Evolutionary conservation across 1,140 invertebrate species (phyloP).

Genomic region (Drosophila kanapiae): DNA sequence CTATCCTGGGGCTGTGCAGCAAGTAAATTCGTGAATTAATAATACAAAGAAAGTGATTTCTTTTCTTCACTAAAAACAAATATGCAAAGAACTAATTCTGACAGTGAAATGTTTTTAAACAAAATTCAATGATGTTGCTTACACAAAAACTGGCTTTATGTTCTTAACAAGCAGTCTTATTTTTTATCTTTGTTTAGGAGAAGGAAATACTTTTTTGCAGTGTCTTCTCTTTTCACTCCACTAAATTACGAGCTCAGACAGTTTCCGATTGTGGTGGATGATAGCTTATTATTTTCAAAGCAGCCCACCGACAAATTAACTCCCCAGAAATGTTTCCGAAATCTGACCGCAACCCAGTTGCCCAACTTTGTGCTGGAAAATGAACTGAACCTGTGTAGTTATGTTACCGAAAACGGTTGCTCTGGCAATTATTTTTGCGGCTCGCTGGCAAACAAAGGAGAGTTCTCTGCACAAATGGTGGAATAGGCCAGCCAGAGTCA

Average conservation of each 20-base stretch:
- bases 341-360: constrained; percentile 21
- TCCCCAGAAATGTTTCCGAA: constrained; percentile 31
- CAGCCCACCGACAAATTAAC: constrained; percentile 16
- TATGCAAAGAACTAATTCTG: neutral
- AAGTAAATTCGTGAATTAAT: constrained; percentile 31
- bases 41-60: constrained; percentile 15
- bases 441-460: constrained; percentile 51
- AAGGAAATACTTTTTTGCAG: too few relatives aligned
- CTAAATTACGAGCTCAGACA: neutral
- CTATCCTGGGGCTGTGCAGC: constrained; percentile 27
- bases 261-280: constrained; percentile 33
- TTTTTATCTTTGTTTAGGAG: too few relatives aligned
- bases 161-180: too few relatives aligned
- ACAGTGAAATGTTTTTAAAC: too few relatives aligned
- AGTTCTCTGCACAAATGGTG: constrained; percentile 1
- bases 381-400: constrained; percentile 24
- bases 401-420: constrained; percentile 19
- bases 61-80: neutral
- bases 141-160: too few relatives aligned
- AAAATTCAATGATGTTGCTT: neutral
- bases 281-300: constrained; percentile 27
- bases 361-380: constrained; percentile 26
- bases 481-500: constrained; percentile 33
- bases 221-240: too few relatives aligned
- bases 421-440: constrained; percentile 68